Evolutionary conservation across 2,113 vertebrate species (phyloP), one percentile per base, ranked within the genome.

Genomic region (Vireo altiloquus): DNA sequence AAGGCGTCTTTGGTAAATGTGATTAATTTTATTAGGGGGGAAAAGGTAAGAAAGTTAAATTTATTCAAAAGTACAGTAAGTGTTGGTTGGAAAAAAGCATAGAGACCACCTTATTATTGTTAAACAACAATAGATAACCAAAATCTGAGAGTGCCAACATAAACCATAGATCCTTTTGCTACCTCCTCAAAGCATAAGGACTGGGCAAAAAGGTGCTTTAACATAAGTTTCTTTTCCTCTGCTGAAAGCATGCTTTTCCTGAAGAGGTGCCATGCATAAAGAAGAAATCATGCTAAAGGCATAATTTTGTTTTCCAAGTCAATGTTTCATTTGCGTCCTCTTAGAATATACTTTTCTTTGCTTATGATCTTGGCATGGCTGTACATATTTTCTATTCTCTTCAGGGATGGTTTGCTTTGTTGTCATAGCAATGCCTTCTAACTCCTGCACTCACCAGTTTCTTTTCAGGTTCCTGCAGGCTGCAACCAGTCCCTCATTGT

Each of bases 381-480:
- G 50, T 82, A 91, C 82, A 65, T 88, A 91, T 50, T 85, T 96
- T 96, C 81, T 95, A 49, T 91, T 97, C 90, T 96, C 94, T 95
- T 96, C 94, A 84, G 91, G 60, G 60, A 74, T 88, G 76, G 82
- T 93, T 95, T 94, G 93, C 92, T 96, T 95, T 96, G 80, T 96
- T 97, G 94, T 94, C 86, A 96, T 91, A 95, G 94, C 83, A 89
- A 94, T 85, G 69, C 65, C 79, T 96, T 92, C 92, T 60, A 77
- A 87, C 91, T 87, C 68, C 53, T 90, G 84, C 61, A 75, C 54
- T 92, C 88, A 91, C 93, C 81, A 87, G 46, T 84, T 94, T 95
- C 89, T 88, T 85, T 86, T 95, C 87, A 95, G 87, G 70, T 95
- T 97, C 93, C 92, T 97, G 90, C 95, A 95, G 94, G 80, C 83